These are phyloP conservation scores for Prionailurus bengalensis DNA, from an alignment of 2,113 vertebrate species.

Conservation along the genomic window DNA sequence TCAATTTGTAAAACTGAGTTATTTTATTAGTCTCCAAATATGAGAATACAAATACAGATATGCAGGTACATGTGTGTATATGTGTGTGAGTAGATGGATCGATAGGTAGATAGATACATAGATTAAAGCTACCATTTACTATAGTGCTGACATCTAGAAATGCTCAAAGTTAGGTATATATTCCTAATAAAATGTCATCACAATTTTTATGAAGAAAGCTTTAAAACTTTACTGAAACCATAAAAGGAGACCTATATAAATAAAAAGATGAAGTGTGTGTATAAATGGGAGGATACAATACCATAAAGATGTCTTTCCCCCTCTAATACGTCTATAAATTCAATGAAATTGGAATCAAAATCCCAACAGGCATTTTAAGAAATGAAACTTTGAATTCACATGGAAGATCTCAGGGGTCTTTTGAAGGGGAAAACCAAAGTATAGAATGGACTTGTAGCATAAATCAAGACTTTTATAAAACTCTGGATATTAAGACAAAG, in stretches of 20 bases:
- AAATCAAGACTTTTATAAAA: conserved; percentile 19
- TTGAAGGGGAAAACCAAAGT: neutral
- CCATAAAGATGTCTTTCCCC: neutral
- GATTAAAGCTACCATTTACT: neutral
- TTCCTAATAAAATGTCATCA: conserved; percentile 34
- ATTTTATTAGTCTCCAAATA: conserved; percentile 24
- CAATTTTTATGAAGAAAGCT: conserved; percentile 41
- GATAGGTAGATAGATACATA: neutral
- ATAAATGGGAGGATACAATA: neutral
- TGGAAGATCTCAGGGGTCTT: neutral
- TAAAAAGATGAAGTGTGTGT: neutral
- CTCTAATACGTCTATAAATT: conserved; percentile 12
- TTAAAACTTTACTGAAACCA: conserved; percentile 50
- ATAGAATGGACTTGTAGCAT: neutral
- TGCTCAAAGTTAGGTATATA: conserved; percentile 16
- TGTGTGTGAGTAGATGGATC: neutral
- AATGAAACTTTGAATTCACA: conserved; percentile 10
- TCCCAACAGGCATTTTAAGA: neutral
- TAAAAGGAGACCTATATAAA: conserved; percentile 32
- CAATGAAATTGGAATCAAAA: conserved; percentile 47
- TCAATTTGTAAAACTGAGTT: neutral
- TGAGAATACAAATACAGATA: neutral
- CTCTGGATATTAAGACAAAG: neutral
- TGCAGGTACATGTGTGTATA: neutral
- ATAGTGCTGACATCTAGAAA: neutral